Conservation (phyloP, 2,113 vertebrate species). For the Passer montanus region DNA sequence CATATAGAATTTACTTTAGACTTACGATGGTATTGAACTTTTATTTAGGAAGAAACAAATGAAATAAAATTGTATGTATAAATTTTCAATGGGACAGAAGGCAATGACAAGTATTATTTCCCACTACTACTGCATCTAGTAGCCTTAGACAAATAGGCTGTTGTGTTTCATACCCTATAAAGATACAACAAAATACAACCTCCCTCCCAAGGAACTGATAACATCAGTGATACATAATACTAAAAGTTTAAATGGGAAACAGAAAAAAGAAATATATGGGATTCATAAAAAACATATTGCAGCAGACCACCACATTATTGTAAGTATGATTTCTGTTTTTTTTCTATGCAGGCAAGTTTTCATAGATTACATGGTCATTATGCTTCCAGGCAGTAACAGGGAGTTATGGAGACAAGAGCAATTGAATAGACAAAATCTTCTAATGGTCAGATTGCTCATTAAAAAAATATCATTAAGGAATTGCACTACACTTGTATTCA, state of each 20-base stretch:
- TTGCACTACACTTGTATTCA: background rate
- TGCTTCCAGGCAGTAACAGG: background rate
- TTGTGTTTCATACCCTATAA: background rate
- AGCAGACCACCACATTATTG: background rate
- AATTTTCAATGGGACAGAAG: background rate
- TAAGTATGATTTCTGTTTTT: background rate
- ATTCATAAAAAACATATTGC: background rate
- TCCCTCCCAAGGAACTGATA: background rate
- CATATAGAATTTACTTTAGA: background rate
- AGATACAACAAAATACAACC: background rate
- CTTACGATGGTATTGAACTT: background rate
- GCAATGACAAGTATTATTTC: background rate
- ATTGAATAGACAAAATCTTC: background rate
- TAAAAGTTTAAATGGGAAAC: background rate
- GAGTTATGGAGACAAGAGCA: background rate
- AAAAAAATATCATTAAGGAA: background rate
- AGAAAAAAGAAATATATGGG: background rate
- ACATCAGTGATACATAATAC: background rate
- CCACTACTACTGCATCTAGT: background rate
- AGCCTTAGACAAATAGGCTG: background rate
- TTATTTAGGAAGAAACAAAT: conserved; percentile 1
- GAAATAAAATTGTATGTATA: background rate
- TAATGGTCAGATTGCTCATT: background rate
- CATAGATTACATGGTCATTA: background rate
- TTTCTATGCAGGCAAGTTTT: background rate